A percentile compares a stretch with the other conserved stretches of the same genome.
Evolutionary conservation across 1,140 invertebrate genomes (phyloP).

Genomic region (Euwallacea fornicatus): DNA sequence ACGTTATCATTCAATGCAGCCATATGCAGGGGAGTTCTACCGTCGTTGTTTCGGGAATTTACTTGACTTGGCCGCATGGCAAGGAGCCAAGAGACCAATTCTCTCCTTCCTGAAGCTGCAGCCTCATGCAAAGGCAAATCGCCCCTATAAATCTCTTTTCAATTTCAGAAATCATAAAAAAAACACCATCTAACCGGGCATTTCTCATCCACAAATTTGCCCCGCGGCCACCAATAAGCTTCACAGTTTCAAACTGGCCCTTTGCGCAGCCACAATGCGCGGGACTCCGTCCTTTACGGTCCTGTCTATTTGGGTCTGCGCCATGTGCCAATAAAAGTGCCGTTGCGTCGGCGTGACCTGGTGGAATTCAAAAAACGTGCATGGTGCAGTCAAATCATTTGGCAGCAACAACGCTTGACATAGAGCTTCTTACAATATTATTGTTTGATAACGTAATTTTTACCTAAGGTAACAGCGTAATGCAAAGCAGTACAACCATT

Average conservation of each 20-base stretch:
- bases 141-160: constrained; percentile 60
- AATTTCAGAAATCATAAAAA: too few relatives aligned
- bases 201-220: constrained; percentile 93
- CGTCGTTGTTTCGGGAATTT: constrained; percentile 89
- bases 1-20: constrained; percentile 93
- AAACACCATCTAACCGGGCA: constrained; percentile 52
- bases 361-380: not conserved
- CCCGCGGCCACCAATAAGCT: constrained; percentile 74
- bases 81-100: constrained; percentile 84
- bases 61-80: constrained; percentile 79
- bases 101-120: constrained; percentile 85
- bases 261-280: constrained; percentile 91
- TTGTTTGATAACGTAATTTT: not conserved
- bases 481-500: constrained; percentile 95
- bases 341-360: constrained; percentile 90
- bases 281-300: constrained; percentile 83
- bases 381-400: not conserved
- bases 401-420: too few relatives aligned
- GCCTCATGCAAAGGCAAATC: constrained; percentile 95
- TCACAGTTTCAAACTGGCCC: constrained; percentile 85
- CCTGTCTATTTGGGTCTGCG: constrained; percentile 88
- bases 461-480: constrained; percentile 85
- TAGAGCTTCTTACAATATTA: not conserved
- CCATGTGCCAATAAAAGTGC: constrained; percentile 84
- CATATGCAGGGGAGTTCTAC: constrained; percentile 89